Evolutionary conservation across 2,888 invertebrate species (phyloP).

Genomic region (Sphaeridia pumilis): DNA sequence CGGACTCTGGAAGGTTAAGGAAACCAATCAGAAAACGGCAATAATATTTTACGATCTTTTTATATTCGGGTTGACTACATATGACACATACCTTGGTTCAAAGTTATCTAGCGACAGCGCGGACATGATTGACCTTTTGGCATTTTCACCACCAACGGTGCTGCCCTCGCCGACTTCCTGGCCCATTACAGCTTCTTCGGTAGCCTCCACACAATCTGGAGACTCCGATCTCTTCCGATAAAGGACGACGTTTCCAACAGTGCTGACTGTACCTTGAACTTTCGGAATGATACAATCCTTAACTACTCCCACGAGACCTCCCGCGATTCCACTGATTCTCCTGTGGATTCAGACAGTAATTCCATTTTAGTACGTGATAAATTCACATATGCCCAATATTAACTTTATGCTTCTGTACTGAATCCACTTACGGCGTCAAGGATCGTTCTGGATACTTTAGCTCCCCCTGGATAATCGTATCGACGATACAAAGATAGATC

Average conservation of each 20-base stretch:
- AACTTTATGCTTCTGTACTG: neutral
- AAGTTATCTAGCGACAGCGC: conserved; percentile 45
- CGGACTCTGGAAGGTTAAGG: conserved; percentile 48
- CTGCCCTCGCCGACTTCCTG: conserved; percentile 1
- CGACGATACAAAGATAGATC: conserved; percentile 55
- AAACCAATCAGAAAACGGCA: conserved; percentile 2
- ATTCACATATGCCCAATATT: neutral
- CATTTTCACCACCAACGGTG: conserved; percentile 19
- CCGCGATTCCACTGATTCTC: conserved; percentile 57
- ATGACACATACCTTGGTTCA: conserved; percentile 50
- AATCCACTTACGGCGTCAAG: conserved; percentile 63
- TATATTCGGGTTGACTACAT: conserved; percentile 1
- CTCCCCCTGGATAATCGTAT: conserved; percentile 62
- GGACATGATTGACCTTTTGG: conserved; percentile 42
- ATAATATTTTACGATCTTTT: neutral
- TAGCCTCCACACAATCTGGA: conserved; percentile 1
- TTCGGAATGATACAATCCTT: conserved; percentile 52
- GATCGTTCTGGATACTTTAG: conserved; percentile 69
- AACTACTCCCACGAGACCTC: conserved; percentile 56
- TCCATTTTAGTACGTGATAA: neutral
- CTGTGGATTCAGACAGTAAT: conserved; percentile 41
- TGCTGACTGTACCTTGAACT: conserved; percentile 40
- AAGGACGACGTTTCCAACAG: conserved; percentile 28
- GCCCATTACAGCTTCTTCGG: conserved; percentile 1
- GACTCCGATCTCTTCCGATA: conserved; percentile 17